A percentile compares a stretch with the other conserved stretches of the same genome.
Evolutionary conservation across 2,888 invertebrate species (phyloP).

Genomic region (Tiliacea citrago): DNA sequence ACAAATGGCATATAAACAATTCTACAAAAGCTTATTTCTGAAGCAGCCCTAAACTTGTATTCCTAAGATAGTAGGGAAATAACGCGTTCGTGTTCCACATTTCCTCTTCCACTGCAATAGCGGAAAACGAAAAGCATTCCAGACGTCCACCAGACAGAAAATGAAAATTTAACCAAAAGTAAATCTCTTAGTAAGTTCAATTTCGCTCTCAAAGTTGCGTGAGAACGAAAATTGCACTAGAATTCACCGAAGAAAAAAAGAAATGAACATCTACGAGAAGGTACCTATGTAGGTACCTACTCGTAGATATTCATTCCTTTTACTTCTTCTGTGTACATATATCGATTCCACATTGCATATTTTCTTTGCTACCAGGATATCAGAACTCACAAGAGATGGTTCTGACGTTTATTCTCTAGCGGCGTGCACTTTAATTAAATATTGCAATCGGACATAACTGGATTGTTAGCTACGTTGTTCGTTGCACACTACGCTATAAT

Average conservation of each 20-base stretch:
- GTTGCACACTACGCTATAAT: slow-evolving; percentile 8
- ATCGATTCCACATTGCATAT: slow-evolving; percentile 41
- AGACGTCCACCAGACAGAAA: slow-evolving; percentile 59
- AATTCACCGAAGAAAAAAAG: slow-evolving; percentile 39
- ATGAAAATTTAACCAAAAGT: slow-evolving; percentile 61
- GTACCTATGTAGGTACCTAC: too few species aligned
- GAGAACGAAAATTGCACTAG: slow-evolving; percentile 54
- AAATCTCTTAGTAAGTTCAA: slow-evolving; percentile 62
- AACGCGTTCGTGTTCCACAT: slow-evolving; percentile 39
- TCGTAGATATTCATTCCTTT: slow-evolving; percentile 31
- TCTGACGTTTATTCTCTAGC: slow-evolving; percentile 19
- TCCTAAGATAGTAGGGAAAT: slow-evolving; percentile 26
- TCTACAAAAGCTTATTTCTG: slow-evolving; percentile 12
- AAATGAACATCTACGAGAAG: too few species aligned
- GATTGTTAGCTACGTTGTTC: slow-evolving; percentile 25
- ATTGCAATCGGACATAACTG: slow-evolving; percentile 43
- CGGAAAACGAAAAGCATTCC: slow-evolving; percentile 57
- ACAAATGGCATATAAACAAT: neutral
- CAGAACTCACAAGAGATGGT: slow-evolving; percentile 20
- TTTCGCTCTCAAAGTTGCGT: slow-evolving; percentile 59
- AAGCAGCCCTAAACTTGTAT: slow-evolving; percentile 29
- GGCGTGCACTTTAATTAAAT: slow-evolving; percentile 48
- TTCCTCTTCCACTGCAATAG: slow-evolving; percentile 44
- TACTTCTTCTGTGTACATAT: too few species aligned
- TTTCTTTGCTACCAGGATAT: slow-evolving; percentile 22